phyloP scores from a whole-genome alignment of 2,888 invertebrate genomes.

The Athalia rosae region DNA sequence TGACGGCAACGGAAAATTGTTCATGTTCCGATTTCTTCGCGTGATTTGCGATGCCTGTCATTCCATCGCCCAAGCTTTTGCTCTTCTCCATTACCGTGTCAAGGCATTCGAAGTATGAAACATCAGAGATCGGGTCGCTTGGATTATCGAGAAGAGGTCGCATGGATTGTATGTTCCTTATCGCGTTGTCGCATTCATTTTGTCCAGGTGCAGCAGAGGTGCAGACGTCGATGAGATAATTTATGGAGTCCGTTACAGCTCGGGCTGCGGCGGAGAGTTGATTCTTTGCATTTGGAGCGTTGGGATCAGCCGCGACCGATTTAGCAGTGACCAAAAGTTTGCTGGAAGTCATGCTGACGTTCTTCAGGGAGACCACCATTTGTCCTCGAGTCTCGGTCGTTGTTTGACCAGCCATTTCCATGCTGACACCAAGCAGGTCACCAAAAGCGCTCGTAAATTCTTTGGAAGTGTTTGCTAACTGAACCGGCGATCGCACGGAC shows the following conservation, averaged over 20 bases:
- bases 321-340: conserved; percentile 92
- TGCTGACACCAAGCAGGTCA: conserved; percentile 84
- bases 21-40: conserved; percentile 92
- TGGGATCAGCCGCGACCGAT: conserved; percentile 91
- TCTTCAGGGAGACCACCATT: conserved; percentile 91
- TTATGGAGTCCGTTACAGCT: conserved; percentile 94
- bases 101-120: conserved; percentile 94
- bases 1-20: conserved; percentile 89
- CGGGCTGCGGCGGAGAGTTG: conserved; percentile 91
- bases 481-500: conserved; percentile 82
- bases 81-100: conserved; percentile 93
- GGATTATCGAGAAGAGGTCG: conserved; percentile 89
- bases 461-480: conserved; percentile 84
- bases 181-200: conserved; percentile 97
- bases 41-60: conserved; percentile 95
- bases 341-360: conserved; percentile 90
- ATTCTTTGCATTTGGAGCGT: conserved; percentile 93
- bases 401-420: conserved; percentile 91
- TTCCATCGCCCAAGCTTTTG: conserved; percentile 89
- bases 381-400: conserved; percentile 82
- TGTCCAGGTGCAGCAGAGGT: conserved; percentile 95
- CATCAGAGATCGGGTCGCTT: conserved; percentile 90
- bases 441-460: conserved; percentile 87
- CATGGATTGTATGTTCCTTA: conserved; percentile 92
- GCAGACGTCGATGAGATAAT: conserved; percentile 90